Evolutionary conservation across 2,797 vertebrate species (phyloP), one percentile per base, ranked within the genome.

Genomic region (Glyptemys insculpta): DNA sequence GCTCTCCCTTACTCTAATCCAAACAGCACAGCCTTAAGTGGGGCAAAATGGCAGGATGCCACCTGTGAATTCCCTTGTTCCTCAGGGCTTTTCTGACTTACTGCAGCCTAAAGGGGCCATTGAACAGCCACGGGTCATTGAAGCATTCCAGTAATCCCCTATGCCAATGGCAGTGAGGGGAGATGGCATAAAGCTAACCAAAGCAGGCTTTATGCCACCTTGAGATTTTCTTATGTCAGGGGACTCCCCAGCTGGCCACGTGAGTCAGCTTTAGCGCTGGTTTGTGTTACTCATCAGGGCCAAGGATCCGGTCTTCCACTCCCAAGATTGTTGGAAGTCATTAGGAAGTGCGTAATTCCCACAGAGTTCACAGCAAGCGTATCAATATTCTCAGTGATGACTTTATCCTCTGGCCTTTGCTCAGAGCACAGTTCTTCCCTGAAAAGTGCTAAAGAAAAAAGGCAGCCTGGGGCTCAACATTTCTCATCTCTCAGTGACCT

Each of bases 311-410:
- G 81, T 53, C 27, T 76, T 52, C 81, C 0, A 1, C 25, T 29
- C 56, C 62, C 49, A 9, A 23, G 31, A 59, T 49, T 86, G 29
- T 47, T 81, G 56, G 34, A 89, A 65, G 0, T 0, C 53, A 65
- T 21, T 7, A 34, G 9, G 29, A 41, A 91, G 53, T 31, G 82
- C 9, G 6, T 88, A 41, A 68, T 41, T 92, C 85, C 84, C 85
- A 31, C 91, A 65, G 50, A 89, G 81, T 89, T 93, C 93, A 96
- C 94, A 95, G 89, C 47, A 95, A 93, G 80, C 27, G 52, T 65
- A 94, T 92, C 86, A 82, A 54, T 86, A 53, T 52, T 34, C 50
- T 85, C 92, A 89, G 94, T 89, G 85, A 91, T 79, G 5, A 76
- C 72, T 37, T 5, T 15, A 3, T 41, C 47, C 89, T 89, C 88